Base-by-base conservation (phyloP, 2,113 vertebrate genomes). In the Ammodytes dubius region DNA sequence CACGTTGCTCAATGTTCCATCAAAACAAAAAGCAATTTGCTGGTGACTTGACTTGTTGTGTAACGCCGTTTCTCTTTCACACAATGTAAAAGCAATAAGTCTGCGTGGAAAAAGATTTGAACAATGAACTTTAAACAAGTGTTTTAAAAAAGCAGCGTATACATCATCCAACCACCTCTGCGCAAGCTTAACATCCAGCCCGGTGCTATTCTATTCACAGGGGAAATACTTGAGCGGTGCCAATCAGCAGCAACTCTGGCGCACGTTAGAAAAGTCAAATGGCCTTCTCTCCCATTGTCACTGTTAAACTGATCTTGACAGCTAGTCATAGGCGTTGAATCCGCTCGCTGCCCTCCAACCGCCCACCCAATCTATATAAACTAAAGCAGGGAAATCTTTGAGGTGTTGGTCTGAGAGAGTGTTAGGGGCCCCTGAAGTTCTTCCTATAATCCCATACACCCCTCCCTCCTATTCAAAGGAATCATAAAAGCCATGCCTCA, bases 291-390 rank as follows among this genome's bases (percentile, higher is more conserved):
- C 59, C 89, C 66, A 90, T 93, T 94, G 93, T 94, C 86, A 82
- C 70, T 77, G 89, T 86, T 90, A 93, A 94, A 94, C 86, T 81
- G 83, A 90, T 93, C 79, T 83, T 94, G 93, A 95, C 93, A 94
- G 91, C 92, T 87, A 81, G 88, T 92, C 87, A 86, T 91, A 86
- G 77, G 69, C 67, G 37, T 61, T 79, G 86, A 83, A 75, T 82
- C 83, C 85, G 82, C 43, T 65, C 15, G 40, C 76, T 74, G 85
- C 87, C 71, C 61, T 77, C 88, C 27, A 27, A 64, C 88, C 74
- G 60, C 89, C 90, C 83, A 83, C 83, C 78, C 72, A 78, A 93
- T 92, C 83, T 88, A 88, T 81, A 78, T 27, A 27, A 27, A 93
- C 89, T 86, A 83, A 75, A 91, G 88, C 76, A 79, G 80, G 68